Conservation (phyloP, 2,797 vertebrate species). For the Antennarius maculatus region DNA sequence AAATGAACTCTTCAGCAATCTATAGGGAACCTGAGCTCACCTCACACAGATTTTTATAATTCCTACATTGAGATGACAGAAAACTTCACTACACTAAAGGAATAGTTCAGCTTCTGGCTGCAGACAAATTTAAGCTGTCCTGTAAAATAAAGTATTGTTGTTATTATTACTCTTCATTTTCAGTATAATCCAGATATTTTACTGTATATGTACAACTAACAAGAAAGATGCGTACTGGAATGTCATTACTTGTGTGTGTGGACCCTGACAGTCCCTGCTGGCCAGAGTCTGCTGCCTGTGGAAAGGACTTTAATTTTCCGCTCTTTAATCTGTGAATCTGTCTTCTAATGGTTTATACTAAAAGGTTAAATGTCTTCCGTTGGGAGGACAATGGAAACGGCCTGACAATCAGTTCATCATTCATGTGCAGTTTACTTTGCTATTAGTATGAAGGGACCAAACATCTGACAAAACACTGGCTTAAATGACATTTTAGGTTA, state of each 20-base stretch:
- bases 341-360: conserved; percentile 20
- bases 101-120: conserved; percentile 32
- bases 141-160: conserved; percentile 56
- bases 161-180: conserved; percentile 51
- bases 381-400: conserved; percentile 3
- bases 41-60: conserved; percentile 23
- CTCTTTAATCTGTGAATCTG: conserved; percentile 1
- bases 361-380: conserved; percentile 18
- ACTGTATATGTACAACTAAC: conserved; percentile 66
- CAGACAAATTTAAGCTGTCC: conserved; percentile 31
- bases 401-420: conserved; percentile 58
- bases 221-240: conserved; percentile 35
- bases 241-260: conserved; percentile 53
- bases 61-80: conserved; percentile 22
- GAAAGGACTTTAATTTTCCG: conserved; percentile 18
- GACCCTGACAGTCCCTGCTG: conserved; percentile 49
- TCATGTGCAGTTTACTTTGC: neutral
- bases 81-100: conserved; percentile 32
- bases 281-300: conserved; percentile 45
- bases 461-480: neutral
- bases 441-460: conserved; percentile 9
- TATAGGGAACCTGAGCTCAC: conserved; percentile 76
- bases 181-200: conserved; percentile 64
- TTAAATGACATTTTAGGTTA: conserved; percentile 1
- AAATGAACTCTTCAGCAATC: conserved; percentile 96